A percentile compares a stretch with the other conserved stretches of the same genome.
phyloP scores from a whole-genome alignment of 2,797 vertebrate genomes.

The Novumbra hubbsi region DNA sequence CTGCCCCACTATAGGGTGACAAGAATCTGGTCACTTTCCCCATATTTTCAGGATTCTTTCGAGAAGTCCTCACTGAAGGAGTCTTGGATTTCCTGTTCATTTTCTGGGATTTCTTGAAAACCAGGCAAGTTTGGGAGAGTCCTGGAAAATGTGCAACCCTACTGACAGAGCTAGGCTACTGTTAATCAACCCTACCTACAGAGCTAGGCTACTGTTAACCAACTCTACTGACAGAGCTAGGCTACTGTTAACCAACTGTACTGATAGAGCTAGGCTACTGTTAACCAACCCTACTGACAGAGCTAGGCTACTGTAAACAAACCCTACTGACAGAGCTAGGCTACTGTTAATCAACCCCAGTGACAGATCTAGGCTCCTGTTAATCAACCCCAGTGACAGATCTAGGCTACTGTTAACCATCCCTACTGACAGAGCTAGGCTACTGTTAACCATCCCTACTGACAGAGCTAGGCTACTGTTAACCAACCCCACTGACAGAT shows the following conservation, averaged over 20 bases:
- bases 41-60: no score
- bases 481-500: slow-evolving; percentile 35
- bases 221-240: slow-evolving; percentile 33
- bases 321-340: slow-evolving; percentile 36
- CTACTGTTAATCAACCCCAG: slow-evolving; percentile 43
- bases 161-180: slow-evolving; percentile 47
- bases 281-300: slow-evolving; percentile 20
- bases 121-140: background rate
- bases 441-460: slow-evolving; percentile 39
- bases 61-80: no score
- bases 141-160: no score
- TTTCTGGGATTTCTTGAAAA: background rate
- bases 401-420: no score
- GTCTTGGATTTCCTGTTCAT: no score
- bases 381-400: no score
- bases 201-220: slow-evolving; percentile 54
- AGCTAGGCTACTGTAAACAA: slow-evolving; percentile 54
- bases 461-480: slow-evolving; percentile 51
- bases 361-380: slow-evolving; percentile 50
- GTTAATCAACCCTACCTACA: slow-evolving; percentile 45
- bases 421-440: slow-evolving; percentile 40
- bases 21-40: no score
- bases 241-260: slow-evolving; percentile 57
- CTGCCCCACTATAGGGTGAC: no score
- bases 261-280: no score